phyloP scores from a whole-genome alignment of 2,113 vertebrate genomes.

The Neofelis nebulosa region DNA sequence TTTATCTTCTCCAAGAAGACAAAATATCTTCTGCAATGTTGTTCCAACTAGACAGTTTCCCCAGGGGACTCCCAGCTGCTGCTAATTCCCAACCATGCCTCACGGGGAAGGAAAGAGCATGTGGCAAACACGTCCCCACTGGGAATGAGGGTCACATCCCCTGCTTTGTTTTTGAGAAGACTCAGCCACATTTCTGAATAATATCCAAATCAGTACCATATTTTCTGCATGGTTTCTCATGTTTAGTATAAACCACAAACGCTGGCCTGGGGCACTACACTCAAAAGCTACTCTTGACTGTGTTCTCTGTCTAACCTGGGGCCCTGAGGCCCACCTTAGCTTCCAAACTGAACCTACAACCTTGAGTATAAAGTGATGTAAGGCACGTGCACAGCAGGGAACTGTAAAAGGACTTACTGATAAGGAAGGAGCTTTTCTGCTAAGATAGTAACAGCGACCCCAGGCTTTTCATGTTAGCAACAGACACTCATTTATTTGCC shows the following conservation, averaged over 20 bases:
- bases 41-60: neutral
- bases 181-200: slow-evolving; percentile 17
- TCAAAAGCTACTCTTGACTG: neutral
- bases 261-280: neutral
- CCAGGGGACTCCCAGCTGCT: neutral
- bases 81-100: neutral
- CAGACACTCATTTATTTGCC: neutral
- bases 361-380: neutral
- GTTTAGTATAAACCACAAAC: neutral
- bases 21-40: neutral
- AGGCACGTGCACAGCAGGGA: neutral
- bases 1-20: neutral
- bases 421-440: neutral
- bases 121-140: neutral
- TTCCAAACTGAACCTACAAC: neutral
- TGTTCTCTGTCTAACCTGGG: neutral
- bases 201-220: slow-evolving; percentile 5
- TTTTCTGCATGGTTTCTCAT: slow-evolving; percentile 15
- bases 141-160: neutral
- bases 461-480: neutral
- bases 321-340: too few relatives aligned
- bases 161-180: neutral
- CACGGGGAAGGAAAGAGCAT: neutral
- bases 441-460: neutral
- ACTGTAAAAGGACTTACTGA: neutral